Percentiles rank a stretch among this genome's conserved stretches.
These are phyloP conservation scores for Clarias magur DNA, from an alignment of 2,113 vertebrate species.

Conservation along the genomic window DNA sequence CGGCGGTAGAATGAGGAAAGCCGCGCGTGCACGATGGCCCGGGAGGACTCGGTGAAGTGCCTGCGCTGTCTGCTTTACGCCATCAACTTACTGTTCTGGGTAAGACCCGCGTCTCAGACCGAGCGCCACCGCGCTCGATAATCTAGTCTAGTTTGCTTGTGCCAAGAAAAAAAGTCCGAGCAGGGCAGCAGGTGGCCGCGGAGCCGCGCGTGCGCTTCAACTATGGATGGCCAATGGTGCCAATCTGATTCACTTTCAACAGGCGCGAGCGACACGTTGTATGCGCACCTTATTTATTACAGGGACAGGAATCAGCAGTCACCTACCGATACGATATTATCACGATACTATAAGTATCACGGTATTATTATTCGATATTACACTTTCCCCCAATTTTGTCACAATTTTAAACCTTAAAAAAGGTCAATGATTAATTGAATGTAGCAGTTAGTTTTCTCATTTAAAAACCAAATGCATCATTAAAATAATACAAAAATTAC, in stretches of 20 bases:
- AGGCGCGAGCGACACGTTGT: not conserved
- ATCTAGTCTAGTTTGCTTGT: not conserved
- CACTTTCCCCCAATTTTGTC: too few species aligned
- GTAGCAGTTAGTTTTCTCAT: too few species aligned
- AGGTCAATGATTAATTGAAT: too few species aligned
- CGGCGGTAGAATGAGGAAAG: conserved; percentile 72
- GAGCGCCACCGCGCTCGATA: not conserved
- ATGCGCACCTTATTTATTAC: not conserved
- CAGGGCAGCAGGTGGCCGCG: conserved; percentile 55
- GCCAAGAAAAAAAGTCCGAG: conserved; percentile 25
- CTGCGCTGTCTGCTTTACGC: conserved; percentile 90
- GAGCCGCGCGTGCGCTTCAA: conserved; percentile 53
- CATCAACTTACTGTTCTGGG: conserved; percentile 96
- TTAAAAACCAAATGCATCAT: too few species aligned
- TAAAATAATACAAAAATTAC: too few species aligned
- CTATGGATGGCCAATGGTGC: conserved; percentile 11
- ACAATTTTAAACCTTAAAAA: too few species aligned
- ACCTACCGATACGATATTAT: too few species aligned
- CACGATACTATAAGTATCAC: too few species aligned
- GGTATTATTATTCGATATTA: too few species aligned
- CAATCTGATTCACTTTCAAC: not conserved
- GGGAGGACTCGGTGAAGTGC: conserved; percentile 95
- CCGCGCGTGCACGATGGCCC: conserved; percentile 83
- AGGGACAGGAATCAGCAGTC: too few species aligned
- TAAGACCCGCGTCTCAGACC: conserved; percentile 60